Evolutionary conservation across 1,140 invertebrate species (phyloP).

Genomic region (Listronotus bonariensis): DNA sequence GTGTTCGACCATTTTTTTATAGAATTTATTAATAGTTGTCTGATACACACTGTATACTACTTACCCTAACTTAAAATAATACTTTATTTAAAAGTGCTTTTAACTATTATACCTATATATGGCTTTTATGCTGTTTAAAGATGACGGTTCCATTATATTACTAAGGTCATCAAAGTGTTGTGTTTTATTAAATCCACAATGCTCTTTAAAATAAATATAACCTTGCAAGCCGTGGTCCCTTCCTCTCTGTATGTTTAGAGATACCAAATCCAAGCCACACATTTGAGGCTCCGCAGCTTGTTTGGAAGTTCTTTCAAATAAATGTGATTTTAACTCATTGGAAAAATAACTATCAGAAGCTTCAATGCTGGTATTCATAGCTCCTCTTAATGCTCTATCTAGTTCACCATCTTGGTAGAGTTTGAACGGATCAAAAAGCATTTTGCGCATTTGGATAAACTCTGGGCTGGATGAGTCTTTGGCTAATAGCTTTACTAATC

Average conservation of each 20-base stretch:
- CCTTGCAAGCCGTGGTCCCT: slow-evolving; percentile 85
- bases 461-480: slow-evolving; percentile 64
- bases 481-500: slow-evolving; percentile 70
- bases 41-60: too few species aligned
- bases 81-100: too few species aligned
- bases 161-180: slow-evolving; percentile 76
- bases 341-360: slow-evolving; percentile 71
- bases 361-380: slow-evolving; percentile 69
- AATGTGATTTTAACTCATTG: slow-evolving; percentile 71
- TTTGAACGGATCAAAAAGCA: slow-evolving; percentile 82
- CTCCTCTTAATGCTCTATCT: slow-evolving; percentile 65
- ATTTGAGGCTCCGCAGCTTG: slow-evolving; percentile 41
- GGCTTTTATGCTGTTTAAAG: slow-evolving; percentile 64
- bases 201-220: slow-evolving; percentile 76
- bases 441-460: slow-evolving; percentile 74
- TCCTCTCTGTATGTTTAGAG: slow-evolving; percentile 85
- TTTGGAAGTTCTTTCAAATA: slow-evolving; percentile 66
- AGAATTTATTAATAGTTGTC: too few species aligned
- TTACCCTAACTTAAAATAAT: too few species aligned
- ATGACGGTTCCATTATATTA: slow-evolving; percentile 64
- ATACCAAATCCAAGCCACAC: slow-evolving; percentile 82
- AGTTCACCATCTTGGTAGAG: slow-evolving; percentile 68
- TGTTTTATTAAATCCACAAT: slow-evolving; percentile 72
- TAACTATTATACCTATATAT: slow-evolving; percentile 65
- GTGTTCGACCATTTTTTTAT: too few species aligned